phyloP scores from a whole-genome alignment of 2,113 vertebrate genomes.

The Mustela nigripes region DNA sequence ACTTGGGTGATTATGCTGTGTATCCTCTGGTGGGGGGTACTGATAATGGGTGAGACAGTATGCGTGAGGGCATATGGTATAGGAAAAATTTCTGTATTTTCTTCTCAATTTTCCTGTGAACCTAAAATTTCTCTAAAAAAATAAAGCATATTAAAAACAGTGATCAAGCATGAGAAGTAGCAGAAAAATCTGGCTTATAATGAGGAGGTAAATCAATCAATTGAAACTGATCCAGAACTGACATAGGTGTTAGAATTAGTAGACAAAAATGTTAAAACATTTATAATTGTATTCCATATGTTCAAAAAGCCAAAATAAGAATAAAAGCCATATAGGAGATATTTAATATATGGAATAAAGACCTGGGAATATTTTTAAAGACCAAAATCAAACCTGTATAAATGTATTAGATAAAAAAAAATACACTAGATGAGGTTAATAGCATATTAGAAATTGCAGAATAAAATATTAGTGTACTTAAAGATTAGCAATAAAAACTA shows the following conservation, averaged over 20 bases:
- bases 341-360: neutral
- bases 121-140: neutral
- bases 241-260: conserved; percentile 39
- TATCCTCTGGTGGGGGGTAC: neutral
- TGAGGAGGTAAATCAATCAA: neutral
- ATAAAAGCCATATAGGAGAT: neutral
- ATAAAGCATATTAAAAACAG: neutral
- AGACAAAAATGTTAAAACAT: conserved; percentile 14
- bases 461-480: neutral
- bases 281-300: neutral
- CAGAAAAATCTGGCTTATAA: neutral
- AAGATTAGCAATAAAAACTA: neutral
- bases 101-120: neutral
- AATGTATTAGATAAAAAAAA: neutral
- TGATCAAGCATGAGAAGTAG: neutral
- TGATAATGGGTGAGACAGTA: neutral
- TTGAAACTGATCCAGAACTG: conserved; percentile 15
- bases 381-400: neutral
- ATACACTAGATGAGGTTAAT: neutral
- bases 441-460: neutral
- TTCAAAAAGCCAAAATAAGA: neutral
- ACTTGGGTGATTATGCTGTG: neutral
- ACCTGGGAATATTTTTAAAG: neutral
- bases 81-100: neutral
- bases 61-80: too few relatives aligned